phyloP scores from a whole-genome alignment of 2,888 invertebrate species.

The Coleophora deauratella region DNA sequence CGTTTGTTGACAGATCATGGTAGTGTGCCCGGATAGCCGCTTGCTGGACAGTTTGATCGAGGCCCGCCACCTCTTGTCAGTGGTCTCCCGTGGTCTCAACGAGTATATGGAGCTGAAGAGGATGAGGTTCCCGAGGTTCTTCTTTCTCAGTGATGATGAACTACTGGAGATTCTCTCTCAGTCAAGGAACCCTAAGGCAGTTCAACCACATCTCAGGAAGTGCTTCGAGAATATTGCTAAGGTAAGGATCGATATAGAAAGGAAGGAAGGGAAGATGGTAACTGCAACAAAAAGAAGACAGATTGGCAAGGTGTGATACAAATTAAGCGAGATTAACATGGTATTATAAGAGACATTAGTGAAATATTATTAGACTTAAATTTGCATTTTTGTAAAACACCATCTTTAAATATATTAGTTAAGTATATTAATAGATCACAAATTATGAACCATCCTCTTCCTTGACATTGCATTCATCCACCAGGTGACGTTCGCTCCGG shows the following conservation, averaged over 20 bases:
- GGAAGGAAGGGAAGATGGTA: too few species aligned
- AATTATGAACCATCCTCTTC: too few species aligned
- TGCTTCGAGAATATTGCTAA: slow-evolving; percentile 86
- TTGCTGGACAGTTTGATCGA: slow-evolving; percentile 81
- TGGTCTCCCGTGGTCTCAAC: slow-evolving; percentile 83
- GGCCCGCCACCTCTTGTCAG: slow-evolving; percentile 79
- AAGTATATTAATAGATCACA: too few species aligned
- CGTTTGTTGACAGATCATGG: slow-evolving; percentile 67
- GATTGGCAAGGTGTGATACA: too few species aligned
- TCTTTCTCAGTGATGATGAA: slow-evolving; percentile 89
- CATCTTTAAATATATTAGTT: too few species aligned
- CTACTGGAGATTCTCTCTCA: slow-evolving; percentile 86
- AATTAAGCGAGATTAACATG: too few species aligned
- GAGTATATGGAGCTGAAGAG: slow-evolving; percentile 87
- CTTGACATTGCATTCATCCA: too few species aligned
- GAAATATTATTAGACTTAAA: too few species aligned
- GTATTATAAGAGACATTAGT: too few species aligned
- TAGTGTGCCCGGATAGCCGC: slow-evolving; percentile 76
- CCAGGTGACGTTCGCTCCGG: slow-evolving; percentile 79
- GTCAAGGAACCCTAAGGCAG: slow-evolving; percentile 82
- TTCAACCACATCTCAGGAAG: slow-evolving; percentile 87
- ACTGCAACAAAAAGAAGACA: too few species aligned
- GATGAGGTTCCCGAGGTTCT: slow-evolving; percentile 80
- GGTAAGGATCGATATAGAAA: slow-evolving; percentile 30
- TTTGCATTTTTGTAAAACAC: too few species aligned